A percentile compares a stretch with the other conserved stretches of the same genome.
Conservation (phyloP, 1,140 invertebrate species). For the Mycetomoellerius zeteki region DNA sequence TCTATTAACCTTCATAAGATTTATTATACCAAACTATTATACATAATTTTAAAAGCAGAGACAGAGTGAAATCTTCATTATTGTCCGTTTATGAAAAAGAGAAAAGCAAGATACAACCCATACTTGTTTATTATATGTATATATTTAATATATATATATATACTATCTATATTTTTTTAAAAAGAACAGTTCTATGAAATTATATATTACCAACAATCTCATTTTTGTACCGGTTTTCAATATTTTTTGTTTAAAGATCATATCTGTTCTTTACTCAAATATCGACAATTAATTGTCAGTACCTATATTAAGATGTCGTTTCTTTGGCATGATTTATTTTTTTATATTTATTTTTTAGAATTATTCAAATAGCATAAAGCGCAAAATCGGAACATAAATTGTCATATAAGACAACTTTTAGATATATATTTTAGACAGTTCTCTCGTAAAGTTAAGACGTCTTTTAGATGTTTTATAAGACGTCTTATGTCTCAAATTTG, state of each 20-base stretch:
- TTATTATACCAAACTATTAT: neutral
- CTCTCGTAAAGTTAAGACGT: no score
- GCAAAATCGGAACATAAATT: no score
- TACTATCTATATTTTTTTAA: neutral
- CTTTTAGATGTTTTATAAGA: no score
- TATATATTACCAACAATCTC: neutral
- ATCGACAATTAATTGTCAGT: neutral
- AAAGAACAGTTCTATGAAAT: neutral
- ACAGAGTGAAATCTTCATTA: neutral
- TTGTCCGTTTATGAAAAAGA: neutral
- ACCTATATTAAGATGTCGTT: neutral
- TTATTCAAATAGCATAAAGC: neutral
- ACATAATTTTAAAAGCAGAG: neutral
- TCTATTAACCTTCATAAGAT: constrained; percentile 1
- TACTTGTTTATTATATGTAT: neutral
- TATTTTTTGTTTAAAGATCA: no score
- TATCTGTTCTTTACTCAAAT: neutral
- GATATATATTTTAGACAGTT: no score
- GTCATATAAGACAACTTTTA: no score
- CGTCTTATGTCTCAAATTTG: no score
- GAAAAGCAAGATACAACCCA: neutral
- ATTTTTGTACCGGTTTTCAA: neutral
- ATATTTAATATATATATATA: neutral
- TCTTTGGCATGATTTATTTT: neutral
- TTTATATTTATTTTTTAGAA: neutral